A percentile compares a stretch with the other conserved stretches of the same genome.
Evolutionary conservation across 2,888 invertebrate species (phyloP).

Genomic region (Prionchulus punctatus): DNA sequence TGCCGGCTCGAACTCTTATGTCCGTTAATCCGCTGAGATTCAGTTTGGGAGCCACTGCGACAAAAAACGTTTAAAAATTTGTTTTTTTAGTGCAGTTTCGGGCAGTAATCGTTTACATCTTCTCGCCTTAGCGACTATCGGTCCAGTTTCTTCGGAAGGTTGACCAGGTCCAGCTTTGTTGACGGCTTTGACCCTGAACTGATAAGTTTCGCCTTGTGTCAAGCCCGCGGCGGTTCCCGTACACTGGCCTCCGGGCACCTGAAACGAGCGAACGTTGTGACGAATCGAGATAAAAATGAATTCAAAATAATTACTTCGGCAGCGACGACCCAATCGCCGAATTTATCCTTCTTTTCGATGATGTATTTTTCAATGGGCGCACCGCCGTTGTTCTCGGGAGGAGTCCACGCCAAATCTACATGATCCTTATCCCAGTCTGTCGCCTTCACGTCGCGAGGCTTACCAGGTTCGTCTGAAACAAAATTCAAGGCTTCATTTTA

Average conservation of each 20-base stretch:
- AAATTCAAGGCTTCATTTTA: not conserved
- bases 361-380: constrained; percentile 50
- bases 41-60: constrained; percentile 61
- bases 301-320: constrained; percentile 22
- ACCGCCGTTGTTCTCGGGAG: constrained; percentile 79
- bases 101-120: constrained; percentile 16
- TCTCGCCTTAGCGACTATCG: constrained; percentile 59
- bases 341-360: constrained; percentile 32
- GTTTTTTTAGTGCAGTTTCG: constrained; percentile 5
- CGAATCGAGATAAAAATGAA: too few relatives aligned
- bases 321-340: constrained; percentile 29
- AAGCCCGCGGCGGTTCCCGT: constrained; percentile 67
- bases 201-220: constrained; percentile 75
- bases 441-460: constrained; percentile 38
- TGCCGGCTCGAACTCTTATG: constrained; percentile 71
- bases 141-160: constrained; percentile 68
- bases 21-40: constrained; percentile 72
- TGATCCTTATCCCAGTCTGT: constrained; percentile 89
- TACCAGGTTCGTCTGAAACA: constrained; percentile 27
- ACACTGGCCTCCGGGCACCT: constrained; percentile 54
- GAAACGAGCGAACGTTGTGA: not conserved
- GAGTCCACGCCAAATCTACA: constrained; percentile 87
- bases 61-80: constrained; percentile 16
- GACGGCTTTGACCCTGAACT: constrained; percentile 58
- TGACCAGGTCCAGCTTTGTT: constrained; percentile 81